These are phyloP conservation scores for Ctenopoma kingsleyae DNA, from an alignment of 2,797 vertebrate species.

Conservation along the genomic window DNA sequence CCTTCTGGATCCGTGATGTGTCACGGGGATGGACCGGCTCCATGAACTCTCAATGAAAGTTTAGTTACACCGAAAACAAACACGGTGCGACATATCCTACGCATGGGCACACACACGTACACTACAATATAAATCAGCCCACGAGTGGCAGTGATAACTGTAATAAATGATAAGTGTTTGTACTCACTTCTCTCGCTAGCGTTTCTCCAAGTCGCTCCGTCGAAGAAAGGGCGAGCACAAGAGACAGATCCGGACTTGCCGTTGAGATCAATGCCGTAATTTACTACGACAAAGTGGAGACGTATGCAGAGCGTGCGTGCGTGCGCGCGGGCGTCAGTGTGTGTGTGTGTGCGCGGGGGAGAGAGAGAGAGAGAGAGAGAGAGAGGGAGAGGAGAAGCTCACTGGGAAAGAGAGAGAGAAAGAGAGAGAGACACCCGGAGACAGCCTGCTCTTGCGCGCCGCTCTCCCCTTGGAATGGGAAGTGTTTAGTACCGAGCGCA, in stretches of 20 bases:
- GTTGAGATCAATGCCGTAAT: slow-evolving; percentile 70
- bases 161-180: neutral
- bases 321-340: slow-evolving; percentile 40
- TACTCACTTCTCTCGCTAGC: slow-evolving; percentile 61
- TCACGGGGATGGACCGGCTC: slow-evolving; percentile 15
- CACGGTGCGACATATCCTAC: slow-evolving; percentile 17
- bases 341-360: neutral
- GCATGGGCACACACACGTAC: neutral
- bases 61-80: slow-evolving; percentile 27
- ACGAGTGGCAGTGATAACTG: neutral
- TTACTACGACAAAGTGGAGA: slow-evolving; percentile 69
- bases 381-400: slow-evolving; percentile 12
- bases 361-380: slow-evolving; percentile 10
- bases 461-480: slow-evolving; percentile 74
- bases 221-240: slow-evolving; percentile 57
- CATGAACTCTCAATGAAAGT: slow-evolving; percentile 26
- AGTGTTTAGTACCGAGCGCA: slow-evolving; percentile 67
- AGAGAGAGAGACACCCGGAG: slow-evolving; percentile 25
- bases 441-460: slow-evolving; percentile 67
- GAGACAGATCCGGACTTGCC: slow-evolving; percentile 62
- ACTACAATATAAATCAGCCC: neutral
- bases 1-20: slow-evolving; percentile 1
- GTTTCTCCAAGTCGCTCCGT: slow-evolving; percentile 59
- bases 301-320: slow-evolving; percentile 48
- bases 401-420: slow-evolving; percentile 21